Conservation (phyloP, 2,888 invertebrate genomes). For the Cephus spinipes region DNA sequence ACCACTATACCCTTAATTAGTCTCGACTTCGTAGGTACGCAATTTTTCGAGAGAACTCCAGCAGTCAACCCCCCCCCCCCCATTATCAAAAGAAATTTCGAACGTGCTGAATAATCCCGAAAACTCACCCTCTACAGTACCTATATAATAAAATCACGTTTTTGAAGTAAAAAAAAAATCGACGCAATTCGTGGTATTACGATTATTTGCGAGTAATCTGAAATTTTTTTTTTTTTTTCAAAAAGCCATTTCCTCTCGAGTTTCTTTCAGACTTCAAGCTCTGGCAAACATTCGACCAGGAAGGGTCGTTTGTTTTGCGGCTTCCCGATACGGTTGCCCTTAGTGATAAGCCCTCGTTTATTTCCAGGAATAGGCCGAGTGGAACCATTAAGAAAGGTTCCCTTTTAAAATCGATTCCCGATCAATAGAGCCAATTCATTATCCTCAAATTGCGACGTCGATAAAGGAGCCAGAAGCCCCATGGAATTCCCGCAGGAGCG, state of each 20-base stretch:
- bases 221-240: background rate
- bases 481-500: background rate
- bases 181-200: background rate
- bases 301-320: constrained; percentile 7
- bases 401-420: constrained; percentile 18
- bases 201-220: background rate
- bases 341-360: constrained; percentile 30
- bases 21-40: background rate
- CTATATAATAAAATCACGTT: too few relatives aligned
- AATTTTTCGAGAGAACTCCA: background rate
- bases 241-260: background rate
- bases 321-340: constrained; percentile 22
- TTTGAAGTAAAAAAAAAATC: too few relatives aligned
- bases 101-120: background rate
- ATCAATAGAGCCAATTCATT: constrained; percentile 6
- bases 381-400: constrained; percentile 15
- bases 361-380: constrained; percentile 21
- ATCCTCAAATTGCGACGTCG: background rate
- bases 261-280: background rate
- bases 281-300: background rate
- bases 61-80: too few relatives aligned
- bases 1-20: background rate
- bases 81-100: background rate
- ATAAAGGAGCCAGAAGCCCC: background rate
- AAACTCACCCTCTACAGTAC: background rate